Evolutionary conservation across 2,888 invertebrate species (phyloP), one percentile per base, ranked within the genome.

Genomic region (Automeris io): DNA sequence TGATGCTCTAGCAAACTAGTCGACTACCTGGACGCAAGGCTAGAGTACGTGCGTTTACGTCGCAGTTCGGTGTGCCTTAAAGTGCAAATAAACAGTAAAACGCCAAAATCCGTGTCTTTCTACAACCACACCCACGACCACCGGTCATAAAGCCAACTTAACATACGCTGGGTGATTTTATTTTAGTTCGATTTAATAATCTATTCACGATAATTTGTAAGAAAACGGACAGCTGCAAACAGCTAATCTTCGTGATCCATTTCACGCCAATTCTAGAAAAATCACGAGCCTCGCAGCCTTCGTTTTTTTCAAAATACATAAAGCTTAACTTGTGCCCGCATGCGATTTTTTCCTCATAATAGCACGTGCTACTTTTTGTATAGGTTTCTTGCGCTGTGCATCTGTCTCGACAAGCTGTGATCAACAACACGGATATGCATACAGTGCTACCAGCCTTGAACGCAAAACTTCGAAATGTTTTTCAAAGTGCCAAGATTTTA

Each of bases 331-430:
- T 85, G 85, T 79, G 64, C 83, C 80, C 79, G 80, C 70, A 78
- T 83, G 77, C 72, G 59, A 71, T 78, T 82, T 86, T 81, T 82
- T 81, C 73, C 51, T 46, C 49, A 41, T 46, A 19, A 31, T 16
- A 70, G 80, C 85, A 80, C 83, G 83, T 74, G 83, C 83, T 71
- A 37, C 57, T 82, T 82, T 82, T 81, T 83, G 63, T 68, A 57
- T 40, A 68, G 71, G 70, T 79, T 79, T 76, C 78, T 70, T 61
- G 60, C 65, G 74, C 60, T 55, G 53, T 71, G 64, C 85, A 86
- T 81, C 85, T 86, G 85, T 79, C 81, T 68, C 38, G 37, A 64
- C 78, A 82, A 79, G 79, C 81, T 82, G 83, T 76, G 77, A 79
- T 71, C 47, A 63, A 48, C 32, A 46, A 42, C 61, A 68, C 47